These are phyloP conservation scores for Thera obeliscata DNA, from an alignment of 2,888 invertebrate species.

Conservation along the genomic window DNA sequence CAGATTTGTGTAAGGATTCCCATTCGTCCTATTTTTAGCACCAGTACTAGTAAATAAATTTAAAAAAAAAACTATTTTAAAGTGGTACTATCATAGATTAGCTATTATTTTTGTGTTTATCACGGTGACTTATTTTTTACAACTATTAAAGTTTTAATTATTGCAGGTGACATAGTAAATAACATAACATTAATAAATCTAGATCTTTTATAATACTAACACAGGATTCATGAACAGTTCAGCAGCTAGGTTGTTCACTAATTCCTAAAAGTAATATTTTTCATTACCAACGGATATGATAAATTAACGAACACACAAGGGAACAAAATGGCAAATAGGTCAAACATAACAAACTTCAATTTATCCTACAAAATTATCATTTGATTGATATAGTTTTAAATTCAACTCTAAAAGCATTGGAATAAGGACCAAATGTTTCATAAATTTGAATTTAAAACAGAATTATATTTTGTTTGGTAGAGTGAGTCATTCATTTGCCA, in stretches of 20 bases:
- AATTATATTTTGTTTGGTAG: background rate
- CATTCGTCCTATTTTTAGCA: background rate
- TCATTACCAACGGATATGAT: constrained; percentile 43
- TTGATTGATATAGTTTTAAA: constrained; percentile 17
- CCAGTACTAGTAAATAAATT: too few relatives aligned
- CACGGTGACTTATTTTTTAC: too few relatives aligned
- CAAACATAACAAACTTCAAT: constrained; percentile 71
- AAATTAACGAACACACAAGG: constrained; percentile 50
- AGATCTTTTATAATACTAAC: too few relatives aligned
- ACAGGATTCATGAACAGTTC: too few relatives aligned
- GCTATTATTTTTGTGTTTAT: too few relatives aligned
- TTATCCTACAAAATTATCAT: constrained; percentile 46
- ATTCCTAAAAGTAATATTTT: background rate
- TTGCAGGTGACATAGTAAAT: too few relatives aligned
- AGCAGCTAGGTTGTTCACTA: too few relatives aligned
- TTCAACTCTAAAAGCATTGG: background rate
- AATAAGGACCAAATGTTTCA: background rate
- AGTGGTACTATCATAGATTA: too few relatives aligned
- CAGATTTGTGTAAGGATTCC: background rate
- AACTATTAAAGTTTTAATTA: too few relatives aligned
- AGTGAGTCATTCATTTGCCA: constrained; percentile 10
- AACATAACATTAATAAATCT: too few relatives aligned
- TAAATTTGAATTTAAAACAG: background rate
- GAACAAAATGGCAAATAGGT: constrained; percentile 61
- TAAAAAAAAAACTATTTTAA: too few relatives aligned